Base-by-base conservation (phyloP, 2,888 invertebrate species). In the Tethea ocularis region DNA sequence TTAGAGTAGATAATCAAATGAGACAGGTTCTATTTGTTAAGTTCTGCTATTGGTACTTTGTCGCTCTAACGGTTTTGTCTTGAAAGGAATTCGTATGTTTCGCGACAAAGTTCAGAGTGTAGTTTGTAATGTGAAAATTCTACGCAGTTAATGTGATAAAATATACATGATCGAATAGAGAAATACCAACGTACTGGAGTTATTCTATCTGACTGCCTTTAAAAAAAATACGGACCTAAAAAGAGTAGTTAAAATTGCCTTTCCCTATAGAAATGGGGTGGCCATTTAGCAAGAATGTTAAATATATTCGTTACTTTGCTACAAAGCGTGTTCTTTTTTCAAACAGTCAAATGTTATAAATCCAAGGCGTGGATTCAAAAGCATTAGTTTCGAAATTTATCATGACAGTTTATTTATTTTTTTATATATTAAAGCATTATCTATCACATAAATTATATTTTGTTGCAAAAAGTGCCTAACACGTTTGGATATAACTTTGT, bases 111-210 rank as follows among this genome's bases (percentile, higher is more conserved):
- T 68, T 65, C 66, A 69, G 61, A 57, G 38, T 62, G 60, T 63
- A 57, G 57, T 74, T 70, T 61, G 58, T 78, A 77, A 67, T 71
- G 58, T 20, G 67, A 46, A 46, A n/a, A 61, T 59, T 61, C 63
- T 69, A 68, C 71, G 81, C 80, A 80, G 78, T 79, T 74, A 68
- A 69, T 82, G 82, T 83, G 83, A 83, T 83, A 83, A 71, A 53
- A 67, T 67, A 66, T 71, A 65, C 61, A 59, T 63, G 61, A 61
- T 61, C 60, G 57, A 57, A 64, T 67, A 65, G 64, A 63, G 61
- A 66, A 59, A 62, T 58, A 41, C 57, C 57, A 29, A 59, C 51
- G 57, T 57, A 24, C 41, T 53, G 51, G 57, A 33, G 26, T 38
- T 20, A 51, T 20, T 38, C 23, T 51, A 10, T n/a, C 5, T 51